phyloP scores from a whole-genome alignment of 2,797 vertebrate species.

The Lutjanus campechanus region DNA sequence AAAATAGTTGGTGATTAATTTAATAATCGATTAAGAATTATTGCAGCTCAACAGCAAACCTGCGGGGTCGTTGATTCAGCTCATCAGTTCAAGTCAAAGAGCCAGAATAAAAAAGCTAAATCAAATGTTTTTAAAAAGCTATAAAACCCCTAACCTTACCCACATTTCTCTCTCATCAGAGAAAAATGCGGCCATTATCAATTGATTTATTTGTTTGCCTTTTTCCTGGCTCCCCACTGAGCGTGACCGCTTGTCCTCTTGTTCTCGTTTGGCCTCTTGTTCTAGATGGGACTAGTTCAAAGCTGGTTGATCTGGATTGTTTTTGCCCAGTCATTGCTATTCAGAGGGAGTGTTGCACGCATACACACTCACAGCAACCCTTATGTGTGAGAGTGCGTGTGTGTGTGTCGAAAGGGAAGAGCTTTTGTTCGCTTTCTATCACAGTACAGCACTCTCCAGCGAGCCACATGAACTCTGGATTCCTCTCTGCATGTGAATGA shows the following conservation, averaged over 20 bases:
- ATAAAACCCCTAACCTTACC: not conserved
- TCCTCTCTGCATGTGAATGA: slow-evolving; percentile 6
- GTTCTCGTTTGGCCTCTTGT: not conserved
- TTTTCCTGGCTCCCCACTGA: not conserved
- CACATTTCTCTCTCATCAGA: not conserved
- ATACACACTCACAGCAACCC: not conserved
- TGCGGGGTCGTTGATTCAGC: not conserved
- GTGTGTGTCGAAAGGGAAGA: not conserved
- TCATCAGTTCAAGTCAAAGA: not conserved
- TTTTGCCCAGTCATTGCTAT: slow-evolving; percentile 44
- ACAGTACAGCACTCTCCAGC: slow-evolving; percentile 5
- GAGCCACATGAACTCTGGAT: not conserved
- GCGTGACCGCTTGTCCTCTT: slow-evolving; percentile 25
- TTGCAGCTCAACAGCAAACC: no score
- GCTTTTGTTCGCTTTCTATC: slow-evolving; percentile 33
- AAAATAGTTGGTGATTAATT: no score
- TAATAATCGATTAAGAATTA: no score
- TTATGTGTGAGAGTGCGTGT: not conserved
- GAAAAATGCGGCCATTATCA: not conserved
- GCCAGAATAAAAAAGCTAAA: not conserved
- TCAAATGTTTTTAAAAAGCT: not conserved
- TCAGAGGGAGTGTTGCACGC: slow-evolving; percentile 14
- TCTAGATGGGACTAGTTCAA: slow-evolving; percentile 32
- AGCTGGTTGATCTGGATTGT: slow-evolving; percentile 49
- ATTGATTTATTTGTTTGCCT: slow-evolving; percentile 4